Percentiles rank a stretch among this genome's conserved stretches.
phyloP scores from a whole-genome alignment of 1,140 invertebrate genomes.

The Ditylenchus dipsaci region DNA sequence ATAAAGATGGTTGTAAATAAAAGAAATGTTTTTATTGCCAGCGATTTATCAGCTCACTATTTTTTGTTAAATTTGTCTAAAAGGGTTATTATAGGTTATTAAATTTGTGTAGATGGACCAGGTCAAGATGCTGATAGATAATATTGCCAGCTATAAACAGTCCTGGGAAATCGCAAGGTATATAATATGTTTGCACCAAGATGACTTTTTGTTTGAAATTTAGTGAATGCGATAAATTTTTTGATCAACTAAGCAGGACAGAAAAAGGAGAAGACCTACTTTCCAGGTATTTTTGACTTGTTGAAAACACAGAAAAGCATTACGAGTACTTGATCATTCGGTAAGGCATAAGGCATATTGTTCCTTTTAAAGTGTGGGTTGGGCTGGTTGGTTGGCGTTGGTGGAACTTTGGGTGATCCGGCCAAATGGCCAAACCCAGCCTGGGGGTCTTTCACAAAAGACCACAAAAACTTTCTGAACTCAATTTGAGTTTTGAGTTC shows the following conservation, averaged over 20 bases:
- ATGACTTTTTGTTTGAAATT: not conserved
- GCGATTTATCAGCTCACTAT: not conserved
- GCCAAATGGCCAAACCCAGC: too few species aligned
- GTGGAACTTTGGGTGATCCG: too few species aligned
- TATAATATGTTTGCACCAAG: not conserved
- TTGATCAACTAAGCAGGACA: not conserved
- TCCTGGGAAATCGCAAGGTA: not conserved
- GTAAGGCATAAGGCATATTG: too few species aligned
- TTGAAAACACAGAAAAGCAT: not conserved
- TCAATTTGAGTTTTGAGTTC: too few species aligned
- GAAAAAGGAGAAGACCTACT: conserved; percentile 14
- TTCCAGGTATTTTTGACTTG: not conserved
- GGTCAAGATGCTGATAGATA: not conserved
- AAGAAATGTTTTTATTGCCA: not conserved
- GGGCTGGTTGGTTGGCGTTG: too few species aligned
- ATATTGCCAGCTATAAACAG: not conserved
- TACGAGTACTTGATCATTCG: too few species aligned
- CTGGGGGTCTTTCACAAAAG: too few species aligned
- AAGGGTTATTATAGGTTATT: not conserved
- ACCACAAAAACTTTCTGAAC: too few species aligned
- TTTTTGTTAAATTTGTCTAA: not conserved
- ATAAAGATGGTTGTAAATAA: not conserved
- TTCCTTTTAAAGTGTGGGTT: too few species aligned
- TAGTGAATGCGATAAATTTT: conserved; percentile 5
- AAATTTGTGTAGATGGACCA: not conserved